These are phyloP conservation scores for Eupithecia abbreviata DNA, from an alignment of 2,888 invertebrate species.

Conservation along the genomic window DNA sequence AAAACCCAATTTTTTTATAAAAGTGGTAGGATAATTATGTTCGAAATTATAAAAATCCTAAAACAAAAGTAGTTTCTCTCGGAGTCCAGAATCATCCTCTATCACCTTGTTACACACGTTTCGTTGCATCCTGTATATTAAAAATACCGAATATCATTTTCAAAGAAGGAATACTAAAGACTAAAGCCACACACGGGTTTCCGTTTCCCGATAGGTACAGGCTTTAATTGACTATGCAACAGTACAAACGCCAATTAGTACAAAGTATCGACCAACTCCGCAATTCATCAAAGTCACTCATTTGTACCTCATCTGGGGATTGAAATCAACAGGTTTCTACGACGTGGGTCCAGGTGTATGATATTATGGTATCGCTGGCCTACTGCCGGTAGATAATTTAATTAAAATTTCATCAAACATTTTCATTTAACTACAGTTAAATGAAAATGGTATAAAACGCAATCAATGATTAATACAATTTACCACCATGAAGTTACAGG, in stretches of 20 bases:
- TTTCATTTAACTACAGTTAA: background rate
- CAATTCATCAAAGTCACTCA: constrained; percentile 35
- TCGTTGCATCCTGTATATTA: background rate
- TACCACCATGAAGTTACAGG: background rate
- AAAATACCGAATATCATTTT: background rate
- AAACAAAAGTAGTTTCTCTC: no score
- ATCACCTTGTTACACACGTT: no score
- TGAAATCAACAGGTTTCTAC: constrained; percentile 7
- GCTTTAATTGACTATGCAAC: constrained; percentile 36
- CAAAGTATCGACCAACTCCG: constrained; percentile 23
- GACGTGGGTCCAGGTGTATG: constrained; percentile 4
- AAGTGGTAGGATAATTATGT: no score
- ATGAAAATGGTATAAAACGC: no score
- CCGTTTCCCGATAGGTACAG: constrained; percentile 25
- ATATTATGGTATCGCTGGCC: background rate
- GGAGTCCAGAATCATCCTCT: no score
- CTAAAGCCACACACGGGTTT: constrained; percentile 27
- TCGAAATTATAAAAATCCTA: no score
- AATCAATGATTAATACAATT: background rate
- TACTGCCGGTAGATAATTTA: background rate
- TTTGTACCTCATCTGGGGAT: constrained; percentile 24
- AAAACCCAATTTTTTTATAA: no score
- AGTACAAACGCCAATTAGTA: constrained; percentile 34
- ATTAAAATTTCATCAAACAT: background rate
- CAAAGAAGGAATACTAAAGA: constrained; percentile 1